Evolutionary conservation across 2,113 vertebrate genomes (phyloP).

Genomic region (Motacilla alba): DNA sequence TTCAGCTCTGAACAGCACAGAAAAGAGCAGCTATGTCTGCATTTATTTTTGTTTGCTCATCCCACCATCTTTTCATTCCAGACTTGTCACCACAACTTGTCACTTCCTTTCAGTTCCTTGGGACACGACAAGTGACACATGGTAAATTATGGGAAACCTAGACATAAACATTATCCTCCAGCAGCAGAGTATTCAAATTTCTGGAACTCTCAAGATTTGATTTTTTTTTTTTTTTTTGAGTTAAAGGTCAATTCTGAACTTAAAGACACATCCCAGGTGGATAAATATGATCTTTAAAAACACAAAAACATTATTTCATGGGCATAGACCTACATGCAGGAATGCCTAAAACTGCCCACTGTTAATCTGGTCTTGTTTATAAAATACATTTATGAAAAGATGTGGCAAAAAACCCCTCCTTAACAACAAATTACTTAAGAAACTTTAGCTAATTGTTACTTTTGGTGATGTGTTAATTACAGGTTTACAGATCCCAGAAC

Average conservation of each 20-base stretch:
- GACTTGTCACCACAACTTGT: background rate
- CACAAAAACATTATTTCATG: background rate
- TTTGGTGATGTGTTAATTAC: background rate
- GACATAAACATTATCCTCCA: background rate
- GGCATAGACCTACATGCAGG: fast-evolving
- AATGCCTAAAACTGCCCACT: background rate
- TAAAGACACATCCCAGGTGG: background rate
- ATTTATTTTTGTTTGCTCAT: background rate
- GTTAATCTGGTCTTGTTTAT: background rate
- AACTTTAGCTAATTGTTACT: background rate
- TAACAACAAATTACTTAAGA: background rate
- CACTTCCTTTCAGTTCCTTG: background rate
- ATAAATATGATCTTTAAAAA: background rate
- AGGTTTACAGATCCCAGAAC: background rate
- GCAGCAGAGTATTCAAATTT: background rate
- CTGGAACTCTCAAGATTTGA: fast-evolving
- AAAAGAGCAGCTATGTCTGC: background rate
- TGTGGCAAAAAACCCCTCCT: fast-evolving
- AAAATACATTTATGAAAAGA: background rate
- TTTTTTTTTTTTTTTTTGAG: background rate
- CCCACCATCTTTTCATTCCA: background rate
- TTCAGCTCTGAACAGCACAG: background rate
- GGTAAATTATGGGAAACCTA: background rate
- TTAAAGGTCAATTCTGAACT: background rate
- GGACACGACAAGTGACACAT: background rate